Base-by-base conservation (phyloP, 1,140 invertebrate genomes). In the Odontomachus brunneus region DNA sequence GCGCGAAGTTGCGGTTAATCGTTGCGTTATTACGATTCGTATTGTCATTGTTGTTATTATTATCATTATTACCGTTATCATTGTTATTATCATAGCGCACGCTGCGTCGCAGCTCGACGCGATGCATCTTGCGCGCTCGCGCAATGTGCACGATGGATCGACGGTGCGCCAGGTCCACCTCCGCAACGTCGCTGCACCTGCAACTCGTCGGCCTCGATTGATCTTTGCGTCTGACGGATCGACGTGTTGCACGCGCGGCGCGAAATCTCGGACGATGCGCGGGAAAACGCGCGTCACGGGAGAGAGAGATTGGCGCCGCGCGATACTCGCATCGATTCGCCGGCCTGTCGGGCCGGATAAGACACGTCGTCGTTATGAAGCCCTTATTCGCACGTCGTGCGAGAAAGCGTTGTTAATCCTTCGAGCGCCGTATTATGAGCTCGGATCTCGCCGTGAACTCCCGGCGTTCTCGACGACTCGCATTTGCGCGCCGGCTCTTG, bases 181-280 rank as follows among this genome's bases (percentile, higher is more conserved):
- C 17, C 17, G 48, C 29, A 66, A 57, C 24, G 48, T 60, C 85
- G 59, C 62, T 74, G 67, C 67, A 44, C 38, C 81, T 51, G 19
- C 80, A 55, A 51, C 2, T 3, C 48, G 53, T 44, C 22, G 63
- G 33, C 84, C 51, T 65, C 81, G 60, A 80, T 87, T 87, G 80
- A 86, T 87, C 85, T 82, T 87, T 26, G 49, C 24, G 38, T 14
- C 29, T 72, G 81, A 80, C 59, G 38, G 84, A 86, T 85, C 51
- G 71, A 19, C 59, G 44, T 29, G 72, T 15, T 83, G 48, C 26
- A 24, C 48, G 26, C 48, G 38, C 62, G 71, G 66, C 19, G 49
- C 22, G 51, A 62, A 66, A 55, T 55, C 44, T 44, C 11, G 22
- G 26, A 44, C 38, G 38, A 15, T 38, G 29, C 7, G 14, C 1